Conservation (phyloP, 1,140 invertebrate species). For the Ladona fulva region DNA sequence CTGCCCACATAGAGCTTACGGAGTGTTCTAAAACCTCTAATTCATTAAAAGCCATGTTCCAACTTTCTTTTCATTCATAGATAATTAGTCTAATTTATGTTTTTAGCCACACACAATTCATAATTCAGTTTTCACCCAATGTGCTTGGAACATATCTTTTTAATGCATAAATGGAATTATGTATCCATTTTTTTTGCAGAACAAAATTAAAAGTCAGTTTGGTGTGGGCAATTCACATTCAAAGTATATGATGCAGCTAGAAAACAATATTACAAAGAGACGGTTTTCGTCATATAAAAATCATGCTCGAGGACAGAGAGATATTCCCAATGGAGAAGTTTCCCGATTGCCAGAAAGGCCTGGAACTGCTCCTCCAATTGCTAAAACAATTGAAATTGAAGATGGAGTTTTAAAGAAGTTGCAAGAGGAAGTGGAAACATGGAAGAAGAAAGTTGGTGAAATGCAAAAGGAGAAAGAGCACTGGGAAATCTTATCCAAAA, state of each 20-base stretch:
- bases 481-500: neutral
- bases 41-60: too few species aligned
- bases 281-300: constrained; percentile 25
- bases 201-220: neutral
- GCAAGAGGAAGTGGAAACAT: neutral
- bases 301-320: neutral
- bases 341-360: neutral
- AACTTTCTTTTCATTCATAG: too few species aligned
- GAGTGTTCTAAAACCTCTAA: too few species aligned
- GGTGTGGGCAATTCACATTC: neutral
- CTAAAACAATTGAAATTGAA: constrained; percentile 18
- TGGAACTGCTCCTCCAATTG: neutral
- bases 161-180: too few species aligned
- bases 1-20: too few species aligned
- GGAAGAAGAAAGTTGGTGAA: neutral
- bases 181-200: neutral
- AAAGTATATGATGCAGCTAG: neutral
- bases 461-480: neutral
- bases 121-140: too few species aligned
- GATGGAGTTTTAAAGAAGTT: neutral
- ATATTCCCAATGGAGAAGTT: neutral
- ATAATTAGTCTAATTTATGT: too few species aligned
- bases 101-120: too few species aligned
- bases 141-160: too few species aligned
- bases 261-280: constrained; percentile 24